Conservation (phyloP, 1,140 invertebrate genomes). For the Conus ventricosus region DNA sequence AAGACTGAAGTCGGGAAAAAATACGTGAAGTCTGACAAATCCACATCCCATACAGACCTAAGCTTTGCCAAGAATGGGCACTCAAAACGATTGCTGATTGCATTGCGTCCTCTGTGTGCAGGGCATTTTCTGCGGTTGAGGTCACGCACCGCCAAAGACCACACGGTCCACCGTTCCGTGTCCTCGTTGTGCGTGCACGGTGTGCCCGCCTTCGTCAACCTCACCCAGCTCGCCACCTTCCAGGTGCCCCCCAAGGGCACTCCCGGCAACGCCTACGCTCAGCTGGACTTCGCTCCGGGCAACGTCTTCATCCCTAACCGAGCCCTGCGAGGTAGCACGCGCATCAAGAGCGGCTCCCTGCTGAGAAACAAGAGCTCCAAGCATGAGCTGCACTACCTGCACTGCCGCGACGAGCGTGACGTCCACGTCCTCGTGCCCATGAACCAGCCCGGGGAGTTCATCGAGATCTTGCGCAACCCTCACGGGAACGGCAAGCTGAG, state of each 20-base stretch:
- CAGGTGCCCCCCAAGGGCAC: constrained; percentile 28
- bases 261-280: constrained; percentile 42
- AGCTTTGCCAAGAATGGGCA: too few relatives aligned
- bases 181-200: constrained; percentile 32
- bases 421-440: constrained; percentile 35
- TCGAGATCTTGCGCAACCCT: constrained; percentile 23
- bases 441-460: constrained; percentile 10
- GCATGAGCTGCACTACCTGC: constrained; percentile 50
- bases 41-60: too few relatives aligned
- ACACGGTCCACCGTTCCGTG: constrained; percentile 37
- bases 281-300: constrained; percentile 47
- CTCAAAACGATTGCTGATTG: too few relatives aligned
- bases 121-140: constrained; percentile 46
- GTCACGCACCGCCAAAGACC: constrained; percentile 45
- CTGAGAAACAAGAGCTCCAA: background rate
- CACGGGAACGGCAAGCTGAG: constrained; percentile 42
- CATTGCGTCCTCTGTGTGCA: constrained; percentile 17
- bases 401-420: constrained; percentile 53
- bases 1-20: too few relatives aligned
- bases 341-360: constrained; percentile 28
- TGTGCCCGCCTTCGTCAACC: constrained; percentile 45
- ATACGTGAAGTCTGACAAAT: too few relatives aligned
- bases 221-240: constrained; percentile 47
- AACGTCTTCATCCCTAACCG: constrained; percentile 51
- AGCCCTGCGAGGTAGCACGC: constrained; percentile 44